Base-by-base conservation (phyloP, 2,113 vertebrate species). In the Phaethornis superciliosus region DNA sequence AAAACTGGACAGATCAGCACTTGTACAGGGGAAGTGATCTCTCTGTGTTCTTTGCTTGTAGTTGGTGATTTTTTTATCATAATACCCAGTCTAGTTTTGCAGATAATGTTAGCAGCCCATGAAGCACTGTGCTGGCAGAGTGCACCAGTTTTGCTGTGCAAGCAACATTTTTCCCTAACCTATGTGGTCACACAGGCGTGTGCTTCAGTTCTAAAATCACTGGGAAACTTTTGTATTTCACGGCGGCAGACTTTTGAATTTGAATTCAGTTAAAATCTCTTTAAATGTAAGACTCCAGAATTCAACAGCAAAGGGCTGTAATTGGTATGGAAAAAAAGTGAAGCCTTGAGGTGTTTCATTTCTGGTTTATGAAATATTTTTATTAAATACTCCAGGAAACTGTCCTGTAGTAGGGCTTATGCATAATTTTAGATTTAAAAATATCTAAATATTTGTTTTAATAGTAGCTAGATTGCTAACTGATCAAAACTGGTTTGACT, bases 81-180 rank as follows among this genome's bases (percentile, higher is more conserved):
- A 32, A 37, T 12, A 37, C 2, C 26, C 44, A 52, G 62, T 15
- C 33, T 46, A 17, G 49, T 44, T 81, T 54, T 74, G 42, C 22
- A 51, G 47, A 30, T 26, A 16, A 19, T 0, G 5, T 46, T 32
- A 27, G 51, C 20, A 19, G 30, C 26, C 46, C 32, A 47, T 12
- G 63, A 44, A 58, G 84, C 51, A 5, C 77, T 51, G 33, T 23
- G 7, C 69, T 75, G 69, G 58, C 52, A 24, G 70, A 65, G 30
- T 27, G n/a, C 40, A 10, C 30, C 44, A 15, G 12, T 28, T 47
- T 44, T 87, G 90, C 90, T 95, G 78, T 26, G 8, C 79, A 78
- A 94, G 91, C 91, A 93, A 37, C 32, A 27, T 85, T 95, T 87
- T 58, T 54, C 75, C 75, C 35, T 24, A 59, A 67, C 24, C 62